These are phyloP conservation scores for Drosophila affinis DNA, from an alignment of 2,888 invertebrate genomes.

Conservation along the genomic window DNA sequence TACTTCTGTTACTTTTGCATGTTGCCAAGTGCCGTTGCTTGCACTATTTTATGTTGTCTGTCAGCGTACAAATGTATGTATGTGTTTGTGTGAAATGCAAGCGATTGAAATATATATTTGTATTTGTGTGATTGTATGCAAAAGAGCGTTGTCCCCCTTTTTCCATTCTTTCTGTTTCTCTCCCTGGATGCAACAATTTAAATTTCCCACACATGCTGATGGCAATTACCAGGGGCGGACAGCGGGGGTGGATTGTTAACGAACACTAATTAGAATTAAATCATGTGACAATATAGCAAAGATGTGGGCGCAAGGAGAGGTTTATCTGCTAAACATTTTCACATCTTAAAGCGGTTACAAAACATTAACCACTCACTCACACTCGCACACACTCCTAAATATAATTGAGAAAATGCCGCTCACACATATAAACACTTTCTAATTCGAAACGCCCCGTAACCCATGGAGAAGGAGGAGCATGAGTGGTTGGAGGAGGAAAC, in stretches of 20 bases:
- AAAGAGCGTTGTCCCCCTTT: slow-evolving; percentile 52
- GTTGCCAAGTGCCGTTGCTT: slow-evolving; percentile 66
- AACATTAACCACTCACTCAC: slow-evolving; percentile 24
- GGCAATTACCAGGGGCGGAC: slow-evolving; percentile 33
- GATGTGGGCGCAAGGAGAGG: not conserved
- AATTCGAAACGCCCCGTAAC: slow-evolving; percentile 52
- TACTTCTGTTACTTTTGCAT: slow-evolving; percentile 40
- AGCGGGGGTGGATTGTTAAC: slow-evolving; percentile 21
- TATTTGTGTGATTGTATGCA: slow-evolving; percentile 15
- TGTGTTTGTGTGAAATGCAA: slow-evolving; percentile 58
- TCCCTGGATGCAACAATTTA: slow-evolving; percentile 65
- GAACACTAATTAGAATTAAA: slow-evolving; percentile 57
- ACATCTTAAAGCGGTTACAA: slow-evolving; percentile 24
- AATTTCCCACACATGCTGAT: slow-evolving; percentile 65
- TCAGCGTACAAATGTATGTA: slow-evolving; percentile 5
- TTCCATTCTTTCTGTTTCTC: slow-evolving; percentile 6
- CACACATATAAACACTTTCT: slow-evolving; percentile 54
- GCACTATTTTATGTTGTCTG: slow-evolving; percentile 57
- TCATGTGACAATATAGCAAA: slow-evolving; percentile 17
- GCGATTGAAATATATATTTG: slow-evolving; percentile 61
- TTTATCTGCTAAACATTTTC: slow-evolving; percentile 8
- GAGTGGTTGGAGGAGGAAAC: slow-evolving; percentile 28
- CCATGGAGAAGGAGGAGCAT: not conserved
- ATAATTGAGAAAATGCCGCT: slow-evolving; percentile 37
- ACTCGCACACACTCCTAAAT: slow-evolving; percentile 8